Percentiles rank a stretch among this genome's conserved stretches.
Conservation (phyloP, 2,888 invertebrate species). For the Prosapia bicincta region DNA sequence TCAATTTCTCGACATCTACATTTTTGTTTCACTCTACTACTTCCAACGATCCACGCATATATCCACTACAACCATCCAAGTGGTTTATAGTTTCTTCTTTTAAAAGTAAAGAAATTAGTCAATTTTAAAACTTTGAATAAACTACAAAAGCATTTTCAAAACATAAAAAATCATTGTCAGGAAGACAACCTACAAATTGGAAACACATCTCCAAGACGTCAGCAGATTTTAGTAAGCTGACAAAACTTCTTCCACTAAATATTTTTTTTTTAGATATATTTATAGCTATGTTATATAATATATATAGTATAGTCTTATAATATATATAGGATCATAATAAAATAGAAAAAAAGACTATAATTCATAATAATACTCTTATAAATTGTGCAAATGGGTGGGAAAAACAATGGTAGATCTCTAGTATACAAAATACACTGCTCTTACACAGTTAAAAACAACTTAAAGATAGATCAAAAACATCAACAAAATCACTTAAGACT, state of each 20-base stretch:
- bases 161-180: conserved; percentile 22
- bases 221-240: conserved; percentile 39
- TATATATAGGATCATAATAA: conserved; percentile 43
- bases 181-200: conserved; percentile 37
- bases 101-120: too few relatives aligned
- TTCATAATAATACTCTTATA: conserved; percentile 34
- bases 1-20: neutral
- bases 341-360: conserved; percentile 41
- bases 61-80: neutral
- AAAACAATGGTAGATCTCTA: conserved; percentile 22
- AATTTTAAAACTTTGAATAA: neutral
- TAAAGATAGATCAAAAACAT: neutral
- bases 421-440: conserved; percentile 6
- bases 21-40: neutral
- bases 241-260: conserved; percentile 38
- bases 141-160: conserved; percentile 22
- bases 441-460: neutral
- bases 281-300: conserved; percentile 41
- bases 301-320: conserved; percentile 41
- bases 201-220: conserved; percentile 32
- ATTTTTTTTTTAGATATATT: conserved; percentile 35
- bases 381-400: conserved; percentile 36
- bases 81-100: neutral
- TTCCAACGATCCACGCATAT: too few relatives aligned
- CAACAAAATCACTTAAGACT: neutral